Base-by-base conservation (phyloP, 2,888 invertebrate species). In the Falcaria lacertinaria region DNA sequence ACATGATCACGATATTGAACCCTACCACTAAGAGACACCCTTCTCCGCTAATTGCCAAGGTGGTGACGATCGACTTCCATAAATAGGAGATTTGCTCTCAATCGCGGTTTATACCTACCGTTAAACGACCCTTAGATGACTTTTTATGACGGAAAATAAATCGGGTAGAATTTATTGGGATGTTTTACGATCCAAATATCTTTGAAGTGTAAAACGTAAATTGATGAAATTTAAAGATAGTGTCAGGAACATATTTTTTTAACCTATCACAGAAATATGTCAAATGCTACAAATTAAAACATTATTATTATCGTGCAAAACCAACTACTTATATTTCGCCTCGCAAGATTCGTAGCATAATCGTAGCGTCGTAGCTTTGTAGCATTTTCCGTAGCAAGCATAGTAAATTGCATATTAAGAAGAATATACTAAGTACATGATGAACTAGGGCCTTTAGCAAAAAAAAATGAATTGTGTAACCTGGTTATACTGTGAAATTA, bases 1-100 rank as follows among this genome's bases (percentile, higher is more conserved):
- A n/a, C n/a, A n/a, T n/a, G n/a, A n/a, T 5, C 19, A 41, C 49
- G 19, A 4, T 39, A 47, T 15, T 6, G 17, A 43, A 45, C 52
- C 61, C 66, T 74, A 69, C 77, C 62, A 62, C 64, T 72, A 78
- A 76, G 70, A 80, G 80, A 78, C 80, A 81, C 74, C 81, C 84
- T 79, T 80, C 78, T 75, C 74, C 61, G 73, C 82, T 84, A 85
- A 85, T 85, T 84, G 82, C 70, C 59, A 77, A 78, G 80, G 80
- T 70, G 78, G 70, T 65, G 65, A 66, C 65, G 64, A 67, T 62
- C 60, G 59, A 57, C 49, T 67, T 74, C 75, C 63, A 64, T 77
- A 73, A 75, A 71, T 70, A 64, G 41, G 54, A 57, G 66, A 64
- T 70, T 66, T 64, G 54, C 57, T 52, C 52, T 53, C 32, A 38